Evolutionary conservation across 2,888 invertebrate genomes (phyloP), one percentile per base, ranked within the genome.

Genomic region (Lasioglossum calceatum): DNA sequence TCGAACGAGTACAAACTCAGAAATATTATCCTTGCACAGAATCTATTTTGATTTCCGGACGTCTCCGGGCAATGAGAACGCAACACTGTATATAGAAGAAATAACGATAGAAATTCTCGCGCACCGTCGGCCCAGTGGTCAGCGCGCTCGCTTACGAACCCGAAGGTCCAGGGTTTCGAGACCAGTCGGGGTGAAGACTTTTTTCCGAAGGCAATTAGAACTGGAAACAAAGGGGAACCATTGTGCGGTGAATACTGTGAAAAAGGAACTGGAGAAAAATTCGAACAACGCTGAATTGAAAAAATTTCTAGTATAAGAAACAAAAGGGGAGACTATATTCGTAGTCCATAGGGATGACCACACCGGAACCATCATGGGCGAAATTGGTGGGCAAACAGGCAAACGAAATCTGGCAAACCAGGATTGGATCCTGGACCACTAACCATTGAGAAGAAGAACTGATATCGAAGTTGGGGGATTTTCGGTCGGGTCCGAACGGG

Each of bases 31-130:
- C 54, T 19, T 54, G 8, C 8, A 8, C 23, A 4, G n/a, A 10
- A 10, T n/a, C n/a, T 58, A 58, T 50, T 80, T 64, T 58, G 71
- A 81, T 81, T 81, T n/a, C 12, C 58, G n/a, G 1, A 58, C 3
- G 10, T 10, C n/a, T 10, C n/a, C 58, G 12, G n/a, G 23, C 0
- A 58, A 27, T 27, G 61, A 61, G 27, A 61, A 27, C 27, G 5
- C 2, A 27, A 3, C 27, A 1, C 16, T 32, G 27, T 32, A 23
- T 19, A 8, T 36, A 36, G 19, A 32, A 67, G 67, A 36, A 36
- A 36, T 8, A 67, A 8, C 36, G 32, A 12, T 8, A 8, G 16
- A 36, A 32, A 4, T 61, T 36, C 36, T 0, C 36, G 16, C 0
- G 7, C 36, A 36, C 19, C 36, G 16, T 36, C 16, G 36, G 36